Conservation (phyloP, 2,888 invertebrate species). For the Tenthredo notha region DNA sequence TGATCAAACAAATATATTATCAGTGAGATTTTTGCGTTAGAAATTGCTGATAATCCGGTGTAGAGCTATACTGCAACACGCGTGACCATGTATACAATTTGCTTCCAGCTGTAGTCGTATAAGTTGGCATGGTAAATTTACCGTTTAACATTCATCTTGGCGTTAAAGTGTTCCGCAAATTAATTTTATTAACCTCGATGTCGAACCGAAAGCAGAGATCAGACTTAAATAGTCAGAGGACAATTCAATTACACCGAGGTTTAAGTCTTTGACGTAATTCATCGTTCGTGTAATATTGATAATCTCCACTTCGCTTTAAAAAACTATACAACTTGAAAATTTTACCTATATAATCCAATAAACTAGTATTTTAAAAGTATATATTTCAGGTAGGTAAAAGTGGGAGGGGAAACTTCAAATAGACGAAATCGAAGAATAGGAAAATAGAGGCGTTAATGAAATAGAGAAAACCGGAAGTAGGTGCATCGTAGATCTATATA, state of each 20-base stretch:
- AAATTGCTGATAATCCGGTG: background rate
- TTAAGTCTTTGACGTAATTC: conserved; percentile 6
- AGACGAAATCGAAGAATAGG: background rate
- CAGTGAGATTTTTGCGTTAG: background rate
- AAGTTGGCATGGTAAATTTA: conserved; percentile 20
- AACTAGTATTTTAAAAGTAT: background rate
- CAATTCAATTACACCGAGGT: conserved; percentile 37
- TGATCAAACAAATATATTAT: background rate
- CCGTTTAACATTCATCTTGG: conserved; percentile 39
- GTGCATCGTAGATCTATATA: background rate
- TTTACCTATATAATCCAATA: background rate
- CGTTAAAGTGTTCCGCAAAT: conserved; percentile 37
- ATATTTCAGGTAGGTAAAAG: background rate
- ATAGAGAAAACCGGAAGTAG: conserved; percentile 12
- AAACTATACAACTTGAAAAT: background rate
- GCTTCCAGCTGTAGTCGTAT: conserved; percentile 3
- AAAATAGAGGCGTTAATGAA: background rate
- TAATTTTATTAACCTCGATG: conserved; percentile 43
- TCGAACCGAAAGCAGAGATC: conserved; percentile 21
- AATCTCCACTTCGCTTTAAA: background rate
- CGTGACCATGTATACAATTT: conserved; percentile 17
- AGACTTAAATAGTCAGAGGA: conserved; percentile 33
- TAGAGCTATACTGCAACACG: background rate
- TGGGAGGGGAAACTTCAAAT: background rate
- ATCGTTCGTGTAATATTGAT: background rate